phyloP scores from a whole-genome alignment of 2,888 invertebrate species.

The Metopia argyrocephala region DNA sequence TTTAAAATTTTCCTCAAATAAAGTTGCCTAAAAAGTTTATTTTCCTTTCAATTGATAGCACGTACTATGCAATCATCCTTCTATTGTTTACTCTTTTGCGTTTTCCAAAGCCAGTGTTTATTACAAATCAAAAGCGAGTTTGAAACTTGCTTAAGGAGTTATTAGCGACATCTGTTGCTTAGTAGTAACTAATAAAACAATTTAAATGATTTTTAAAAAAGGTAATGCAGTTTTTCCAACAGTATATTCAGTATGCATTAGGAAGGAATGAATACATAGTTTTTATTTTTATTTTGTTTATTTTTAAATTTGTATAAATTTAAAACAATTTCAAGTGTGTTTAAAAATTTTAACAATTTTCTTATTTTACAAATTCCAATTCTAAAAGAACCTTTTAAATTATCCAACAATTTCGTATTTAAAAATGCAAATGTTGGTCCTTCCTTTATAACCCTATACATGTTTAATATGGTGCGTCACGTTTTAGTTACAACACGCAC shows the following conservation, averaged over 20 bases:
- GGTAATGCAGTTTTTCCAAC: constrained; percentile 25
- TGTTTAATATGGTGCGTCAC: constrained; percentile 32
- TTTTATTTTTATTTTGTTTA: neutral
- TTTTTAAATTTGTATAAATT: no score
- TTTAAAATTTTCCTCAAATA: no score
- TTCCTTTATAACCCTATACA: no score
- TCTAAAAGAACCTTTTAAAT: neutral
- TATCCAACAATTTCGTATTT: neutral
- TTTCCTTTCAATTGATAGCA: no score
- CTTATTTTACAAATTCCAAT: constrained; percentile 12
- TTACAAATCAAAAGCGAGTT: neutral
- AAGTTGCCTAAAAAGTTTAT: no score
- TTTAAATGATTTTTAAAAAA: neutral
- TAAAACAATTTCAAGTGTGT: no score
- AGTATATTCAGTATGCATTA: constrained; percentile 21
- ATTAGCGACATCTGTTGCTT: constrained; percentile 6
- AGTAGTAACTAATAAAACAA: constrained; percentile 14
- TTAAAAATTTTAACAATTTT: no score
- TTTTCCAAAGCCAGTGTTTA: neutral
- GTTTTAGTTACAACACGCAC: constrained; percentile 37
- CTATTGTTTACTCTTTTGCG: neutral
- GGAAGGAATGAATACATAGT: neutral
- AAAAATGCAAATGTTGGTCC: neutral
- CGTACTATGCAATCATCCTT: no score
- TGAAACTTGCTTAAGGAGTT: neutral